These are phyloP conservation scores for Goniozus legneri DNA, from an alignment of 1,140 invertebrate species.

Conservation along the genomic window DNA sequence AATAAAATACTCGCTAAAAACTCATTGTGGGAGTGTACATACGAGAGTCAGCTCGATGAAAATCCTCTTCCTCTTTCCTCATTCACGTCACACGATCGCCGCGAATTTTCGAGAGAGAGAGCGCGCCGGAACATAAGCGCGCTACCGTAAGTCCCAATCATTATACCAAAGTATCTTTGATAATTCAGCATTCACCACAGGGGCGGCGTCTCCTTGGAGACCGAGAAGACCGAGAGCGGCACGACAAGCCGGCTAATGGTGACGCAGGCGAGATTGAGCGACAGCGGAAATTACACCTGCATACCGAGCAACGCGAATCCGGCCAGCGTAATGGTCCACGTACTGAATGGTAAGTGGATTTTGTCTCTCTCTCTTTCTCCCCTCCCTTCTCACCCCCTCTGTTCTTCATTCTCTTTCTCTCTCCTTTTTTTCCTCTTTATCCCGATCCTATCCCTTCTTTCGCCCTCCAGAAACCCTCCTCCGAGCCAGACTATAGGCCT, in stretches of 20 bases:
- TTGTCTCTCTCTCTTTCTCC: slow-evolving; percentile 12
- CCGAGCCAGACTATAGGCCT: too few relatives aligned
- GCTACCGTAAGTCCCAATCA: too few relatives aligned
- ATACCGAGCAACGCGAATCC: slow-evolving; percentile 83
- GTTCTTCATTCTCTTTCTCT: background rate
- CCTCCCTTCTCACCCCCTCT: background rate
- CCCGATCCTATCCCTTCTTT: too few relatives aligned
- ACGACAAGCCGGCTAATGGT: slow-evolving; percentile 86
- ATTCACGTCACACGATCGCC: too few relatives aligned
- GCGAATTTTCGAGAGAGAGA: too few relatives aligned
- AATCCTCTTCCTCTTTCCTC: too few relatives aligned
- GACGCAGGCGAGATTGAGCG: slow-evolving; percentile 77
- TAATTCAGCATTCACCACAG: slow-evolving; percentile 52
- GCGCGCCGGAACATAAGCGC: too few relatives aligned
- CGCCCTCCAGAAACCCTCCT: too few relatives aligned
- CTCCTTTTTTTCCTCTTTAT: too few relatives aligned
- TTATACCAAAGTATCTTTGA: slow-evolving; percentile 44
- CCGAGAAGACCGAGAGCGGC: slow-evolving; percentile 82
- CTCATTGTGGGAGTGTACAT: too few relatives aligned
- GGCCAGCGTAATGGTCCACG: slow-evolving; percentile 82
- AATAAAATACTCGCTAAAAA: too few relatives aligned
- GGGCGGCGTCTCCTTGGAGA: slow-evolving; percentile 84
- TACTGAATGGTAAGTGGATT: slow-evolving; percentile 75
- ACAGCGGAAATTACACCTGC: slow-evolving; percentile 88
- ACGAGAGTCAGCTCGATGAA: too few relatives aligned